Conservation (phyloP, 2,888 invertebrate species). For the Elegia similella region DNA sequence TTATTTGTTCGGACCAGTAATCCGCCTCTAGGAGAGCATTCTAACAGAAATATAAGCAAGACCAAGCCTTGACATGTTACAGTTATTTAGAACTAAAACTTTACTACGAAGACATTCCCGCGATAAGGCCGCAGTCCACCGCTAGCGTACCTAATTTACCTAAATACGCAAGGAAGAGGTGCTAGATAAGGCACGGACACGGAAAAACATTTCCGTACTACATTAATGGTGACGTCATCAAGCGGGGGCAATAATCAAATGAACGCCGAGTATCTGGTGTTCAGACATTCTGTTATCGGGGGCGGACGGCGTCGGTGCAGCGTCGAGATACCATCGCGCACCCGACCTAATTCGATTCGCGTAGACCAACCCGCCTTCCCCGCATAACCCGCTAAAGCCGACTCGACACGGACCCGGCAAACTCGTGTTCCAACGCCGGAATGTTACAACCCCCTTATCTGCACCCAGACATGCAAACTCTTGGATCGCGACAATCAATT, state of each 20-base stretch:
- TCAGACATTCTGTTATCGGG: slow-evolving; percentile 60
- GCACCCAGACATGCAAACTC: slow-evolving; percentile 67
- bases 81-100: slow-evolving; percentile 21
- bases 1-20: no score
- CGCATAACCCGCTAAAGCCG: slow-evolving; percentile 39
- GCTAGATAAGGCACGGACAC: slow-evolving; percentile 61
- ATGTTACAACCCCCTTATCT: slow-evolving; percentile 67
- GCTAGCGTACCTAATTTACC: slow-evolving; percentile 40
- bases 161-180: slow-evolving; percentile 41
- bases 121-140: slow-evolving; percentile 24
- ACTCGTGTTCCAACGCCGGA: slow-evolving; percentile 47
- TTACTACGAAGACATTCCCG: slow-evolving; percentile 31
- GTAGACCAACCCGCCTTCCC: slow-evolving; percentile 38
- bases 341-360: slow-evolving; percentile 73
- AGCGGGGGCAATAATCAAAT: slow-evolving; percentile 67
- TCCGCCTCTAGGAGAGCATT: no score
- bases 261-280: slow-evolving; percentile 56
- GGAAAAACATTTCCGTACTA: slow-evolving; percentile 55
- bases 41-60: no score
- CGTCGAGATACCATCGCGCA: slow-evolving; percentile 61
- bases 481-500: slow-evolving; percentile 62
- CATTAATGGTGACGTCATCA: slow-evolving; percentile 59
- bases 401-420: slow-evolving; percentile 37
- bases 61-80: background rate
- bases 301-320: slow-evolving; percentile 51